These are phyloP conservation scores for Riptortus pedestris DNA, from an alignment of 1,140 invertebrate genomes.

Conservation along the genomic window DNA sequence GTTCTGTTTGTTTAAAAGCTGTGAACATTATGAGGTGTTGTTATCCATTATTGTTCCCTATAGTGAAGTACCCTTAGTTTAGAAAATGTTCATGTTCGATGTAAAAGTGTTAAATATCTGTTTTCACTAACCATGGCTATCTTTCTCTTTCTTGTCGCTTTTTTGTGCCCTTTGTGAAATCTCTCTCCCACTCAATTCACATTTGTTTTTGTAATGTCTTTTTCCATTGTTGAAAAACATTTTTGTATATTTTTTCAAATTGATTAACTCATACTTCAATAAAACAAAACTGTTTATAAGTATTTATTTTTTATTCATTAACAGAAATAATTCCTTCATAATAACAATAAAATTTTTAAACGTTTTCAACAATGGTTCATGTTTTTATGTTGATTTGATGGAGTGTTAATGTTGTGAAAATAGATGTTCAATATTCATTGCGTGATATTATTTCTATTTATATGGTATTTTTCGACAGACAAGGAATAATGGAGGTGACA, in stretches of 20 bases:
- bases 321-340: too few relatives aligned
- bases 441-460: background rate
- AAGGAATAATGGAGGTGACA: too few relatives aligned
- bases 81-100: constrained; percentile 13
- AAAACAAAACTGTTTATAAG: too few relatives aligned
- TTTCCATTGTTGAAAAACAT: constrained; percentile 4
- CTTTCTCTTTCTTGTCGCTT: constrained; percentile 48
- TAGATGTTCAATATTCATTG: constrained; percentile 7
- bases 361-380: constrained; percentile 10
- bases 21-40: too few relatives aligned
- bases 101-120: constrained; percentile 14
- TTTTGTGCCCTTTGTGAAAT: constrained; percentile 65
- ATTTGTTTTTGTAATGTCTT: constrained; percentile 9
- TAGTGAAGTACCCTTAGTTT: constrained; percentile 15
- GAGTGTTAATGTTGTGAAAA: constrained; percentile 5
- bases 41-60: constrained; percentile 8
- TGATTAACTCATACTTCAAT: too few relatives aligned
- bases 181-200: constrained; percentile 39
- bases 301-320: too few relatives aligned
- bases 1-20: too few relatives aligned
- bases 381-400: background rate
- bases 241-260: too few relatives aligned
- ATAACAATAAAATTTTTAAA: too few relatives aligned
- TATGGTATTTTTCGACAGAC: too few relatives aligned
- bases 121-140: too few relatives aligned